Base-by-base conservation (phyloP, 2,797 vertebrate species). In the Pygocentrus nattereri region DNA sequence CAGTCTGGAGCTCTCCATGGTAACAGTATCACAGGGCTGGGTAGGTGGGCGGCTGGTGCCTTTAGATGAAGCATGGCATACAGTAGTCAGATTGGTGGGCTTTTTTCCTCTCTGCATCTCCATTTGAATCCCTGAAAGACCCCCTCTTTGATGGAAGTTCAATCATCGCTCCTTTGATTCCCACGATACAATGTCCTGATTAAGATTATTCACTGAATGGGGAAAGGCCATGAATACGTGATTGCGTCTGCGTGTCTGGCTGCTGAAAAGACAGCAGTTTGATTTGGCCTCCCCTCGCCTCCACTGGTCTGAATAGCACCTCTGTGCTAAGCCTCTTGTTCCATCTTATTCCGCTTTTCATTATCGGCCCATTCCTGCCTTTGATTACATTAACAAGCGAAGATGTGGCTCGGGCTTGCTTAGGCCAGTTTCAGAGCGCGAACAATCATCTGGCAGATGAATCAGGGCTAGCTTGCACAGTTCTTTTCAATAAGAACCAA, bases 191-290 rank as follows among this genome's bases (percentile, higher is more conserved):
- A 78, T 84, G 83, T 86, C 79, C 83, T 87, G 86, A 88, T 88
- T 88, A 86, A 85, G 84, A 86, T 86, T 82, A 87, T 88, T 84
- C 81, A 47, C 81, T 85, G 82, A 87, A 85, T 84, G 77, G 79
- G 73, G 80, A 82, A 79, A 80, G 76, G 69, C 81, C 85, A 84
- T 84, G 85, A 85, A 87, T 84, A 83, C 74, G 61, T 87, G 85
- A 87, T 86, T 88, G 82, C 67, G 76, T 75, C 74, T 62, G 30
- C 77, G 70, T 76, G 84, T 85, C 83, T 81, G 64, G 68, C 83
- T 19, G 38, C 64, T 85, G 81, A 81, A 83, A 83, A 27, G 49
- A 70, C 72, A 38, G 73, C 47, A 50, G 76, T 74, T 84, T 80
- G 82, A 78, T 80, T 80, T 65, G 74, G 65, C 68, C 83, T 75